These are phyloP conservation scores for Tetraneura akinire DNA, from an alignment of 1,140 invertebrate genomes.

Conservation along the genomic window DNA sequence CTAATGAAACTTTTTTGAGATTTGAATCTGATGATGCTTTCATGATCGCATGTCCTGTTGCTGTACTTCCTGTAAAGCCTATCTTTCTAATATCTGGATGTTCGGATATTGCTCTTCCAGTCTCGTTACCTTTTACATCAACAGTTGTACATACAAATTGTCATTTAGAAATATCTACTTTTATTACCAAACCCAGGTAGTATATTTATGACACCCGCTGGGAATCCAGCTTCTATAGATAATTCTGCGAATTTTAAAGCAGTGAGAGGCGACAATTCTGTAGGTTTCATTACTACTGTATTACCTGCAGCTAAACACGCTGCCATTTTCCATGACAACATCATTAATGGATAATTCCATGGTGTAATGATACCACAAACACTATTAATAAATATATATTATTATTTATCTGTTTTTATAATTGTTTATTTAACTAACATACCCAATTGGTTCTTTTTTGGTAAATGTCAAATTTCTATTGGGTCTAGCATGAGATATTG, in stretches of 20 bases:
- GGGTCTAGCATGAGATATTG: slow-evolving; percentile 83
- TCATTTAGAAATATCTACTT: neutral
- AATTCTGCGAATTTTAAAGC: slow-evolving; percentile 93
- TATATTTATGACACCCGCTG: slow-evolving; percentile 92
- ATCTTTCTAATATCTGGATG: slow-evolving; percentile 85
- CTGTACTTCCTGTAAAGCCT: slow-evolving; percentile 93
- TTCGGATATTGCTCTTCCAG: slow-evolving; percentile 82
- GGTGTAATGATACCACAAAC: slow-evolving; percentile 95
- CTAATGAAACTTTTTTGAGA: slow-evolving; percentile 89
- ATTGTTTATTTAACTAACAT: neutral
- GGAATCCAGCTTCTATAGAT: slow-evolving; percentile 82
- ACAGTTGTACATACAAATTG: neutral
- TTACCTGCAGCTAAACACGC: slow-evolving; percentile 94
- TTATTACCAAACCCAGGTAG: slow-evolving; percentile 74
- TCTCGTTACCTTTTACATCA: slow-evolving; percentile 63
- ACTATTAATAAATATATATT: slow-evolving; percentile 55
- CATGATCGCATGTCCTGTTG: slow-evolving; percentile 86
- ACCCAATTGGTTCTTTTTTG: slow-evolving; percentile 78
- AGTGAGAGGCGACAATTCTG: slow-evolving; percentile 82
- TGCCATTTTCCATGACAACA: slow-evolving; percentile 98
- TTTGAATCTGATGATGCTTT: slow-evolving; percentile 84
- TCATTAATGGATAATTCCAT: slow-evolving; percentile 97
- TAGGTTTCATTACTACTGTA: slow-evolving; percentile 69
- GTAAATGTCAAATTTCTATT: slow-evolving; percentile 89
- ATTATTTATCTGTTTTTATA: neutral